Base-by-base conservation (phyloP, 1,140 invertebrate species). In the Drosophila willistoni region DNA sequence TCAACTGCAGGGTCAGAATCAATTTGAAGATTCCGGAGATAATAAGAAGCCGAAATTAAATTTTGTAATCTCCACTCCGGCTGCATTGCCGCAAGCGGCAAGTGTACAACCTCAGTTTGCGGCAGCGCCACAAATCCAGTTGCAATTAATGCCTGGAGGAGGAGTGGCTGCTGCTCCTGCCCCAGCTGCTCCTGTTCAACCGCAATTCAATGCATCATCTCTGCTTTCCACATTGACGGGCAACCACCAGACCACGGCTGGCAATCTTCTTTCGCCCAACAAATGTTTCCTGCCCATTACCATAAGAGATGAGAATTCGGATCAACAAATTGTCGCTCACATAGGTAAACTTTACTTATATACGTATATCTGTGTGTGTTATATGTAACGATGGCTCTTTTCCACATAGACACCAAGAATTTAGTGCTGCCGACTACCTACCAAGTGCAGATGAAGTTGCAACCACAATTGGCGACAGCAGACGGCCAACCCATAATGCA, bases 11-110 rank as follows among this genome's bases (percentile, higher is more conserved):
- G 68, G 73, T 12, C 75, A 64, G 12, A 66, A 71, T 13, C 82
- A 87, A 54, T 70, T 33, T 22, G 73, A 79, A 6, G 84, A 90
- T 41, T 42, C 77, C 1, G 25, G 68, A 9, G 91, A 92, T 9
- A 76, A 93, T 9, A 76, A 93, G 54, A 92, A 93, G 60, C 93
- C 93, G 1, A 93, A 94, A 87, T 79, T 91, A 0, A 92, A 92
- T 72, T 90, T 92, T 34, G 82, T 92, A 12, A 51, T 92, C 0
- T 82, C 91, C 0, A 78, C 91, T 10, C 79, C 89, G 3, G n/a
- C 73, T 7, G 3, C 73, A 5, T 65, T 66, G 39, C 63, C 68
- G 33, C 69, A 59, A 25, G 67, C 72, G 25, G 12, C 39, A 22
- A 25, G 47, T 47, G 22, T 77, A 44, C 34, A 61, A 56, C 41